Evolutionary conservation across 2,888 invertebrate genomes (phyloP).

Genomic region (Chydorus sphaericus): DNA sequence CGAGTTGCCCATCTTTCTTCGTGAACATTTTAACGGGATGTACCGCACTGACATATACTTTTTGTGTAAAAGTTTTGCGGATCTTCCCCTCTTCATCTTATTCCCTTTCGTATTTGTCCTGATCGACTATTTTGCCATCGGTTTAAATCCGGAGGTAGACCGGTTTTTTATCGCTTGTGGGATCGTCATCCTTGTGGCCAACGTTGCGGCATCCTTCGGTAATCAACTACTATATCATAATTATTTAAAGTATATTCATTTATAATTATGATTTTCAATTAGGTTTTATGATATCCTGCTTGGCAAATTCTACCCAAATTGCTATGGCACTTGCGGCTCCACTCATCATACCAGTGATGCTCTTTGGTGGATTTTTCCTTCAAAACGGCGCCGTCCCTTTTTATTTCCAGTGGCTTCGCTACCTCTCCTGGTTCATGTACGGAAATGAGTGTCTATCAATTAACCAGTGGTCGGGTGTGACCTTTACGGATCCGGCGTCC

Average conservation of each 20-base stretch:
- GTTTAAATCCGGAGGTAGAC: constrained; percentile 50
- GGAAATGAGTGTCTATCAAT: constrained; percentile 76
- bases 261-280: constrained; percentile 22
- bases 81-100: constrained; percentile 68
- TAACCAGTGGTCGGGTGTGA: constrained; percentile 75
- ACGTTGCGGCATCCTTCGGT: constrained; percentile 80
- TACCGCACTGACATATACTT: constrained; percentile 84
- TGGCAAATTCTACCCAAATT: constrained; percentile 67
- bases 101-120: constrained; percentile 68
- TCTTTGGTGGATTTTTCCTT: constrained; percentile 91
- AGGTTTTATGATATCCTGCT: constrained; percentile 85
- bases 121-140: constrained; percentile 78
- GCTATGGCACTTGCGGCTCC: constrained; percentile 83
- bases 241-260: neutral
- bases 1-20: constrained; percentile 73
- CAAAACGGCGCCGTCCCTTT: constrained; percentile 74
- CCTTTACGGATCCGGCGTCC: constrained; percentile 41
- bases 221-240: constrained; percentile 24
- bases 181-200: constrained; percentile 66
- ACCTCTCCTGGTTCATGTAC: constrained; percentile 86
- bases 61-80: constrained; percentile 75
- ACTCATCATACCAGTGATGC: constrained; percentile 77
- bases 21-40: constrained; percentile 78
- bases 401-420: constrained; percentile 72
- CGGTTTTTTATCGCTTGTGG: constrained; percentile 47